Percentiles rank a stretch among this genome's conserved stretches.
These are phyloP conservation scores for Lepidurus apus DNA, from an alignment of 1,140 invertebrate genomes.

Conservation along the genomic window DNA sequence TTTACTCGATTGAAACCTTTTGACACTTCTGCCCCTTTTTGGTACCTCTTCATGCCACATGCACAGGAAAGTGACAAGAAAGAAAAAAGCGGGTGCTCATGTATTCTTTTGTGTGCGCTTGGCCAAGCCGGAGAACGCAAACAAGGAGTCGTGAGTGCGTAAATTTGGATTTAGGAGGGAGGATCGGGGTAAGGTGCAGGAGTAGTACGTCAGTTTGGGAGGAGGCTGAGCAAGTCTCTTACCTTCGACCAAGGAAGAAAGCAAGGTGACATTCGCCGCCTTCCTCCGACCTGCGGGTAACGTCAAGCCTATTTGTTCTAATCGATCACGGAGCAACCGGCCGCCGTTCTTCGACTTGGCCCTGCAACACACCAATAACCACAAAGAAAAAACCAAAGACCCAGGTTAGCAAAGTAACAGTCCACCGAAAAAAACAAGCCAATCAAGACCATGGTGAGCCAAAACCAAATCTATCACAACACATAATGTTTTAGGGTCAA, in stretches of 20 bases:
- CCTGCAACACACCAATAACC: slow-evolving; percentile 55
- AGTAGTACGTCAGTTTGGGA: neutral
- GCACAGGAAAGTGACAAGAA: neutral
- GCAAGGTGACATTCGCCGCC: slow-evolving; percentile 95
- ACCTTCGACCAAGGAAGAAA: slow-evolving; percentile 98
- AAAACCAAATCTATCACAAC: neutral
- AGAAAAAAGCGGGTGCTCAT: neutral
- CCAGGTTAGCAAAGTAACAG: slow-evolving; percentile 25
- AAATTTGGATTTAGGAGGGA: neutral
- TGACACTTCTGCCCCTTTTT: too few relatives aligned
- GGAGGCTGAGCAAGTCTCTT: slow-evolving; percentile 41
- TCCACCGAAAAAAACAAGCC: slow-evolving; percentile 30
- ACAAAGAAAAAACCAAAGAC: neutral
- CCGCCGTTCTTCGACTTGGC: slow-evolving; percentile 99
- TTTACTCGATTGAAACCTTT: too few relatives aligned
- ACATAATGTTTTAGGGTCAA: neutral
- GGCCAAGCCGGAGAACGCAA: slow-evolving; percentile 11
- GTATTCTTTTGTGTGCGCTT: neutral
- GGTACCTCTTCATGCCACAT: neutral
- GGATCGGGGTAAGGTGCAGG: too few relatives aligned
- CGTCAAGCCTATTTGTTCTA: slow-evolving; percentile 97
- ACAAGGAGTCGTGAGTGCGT: neutral
- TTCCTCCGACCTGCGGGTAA: slow-evolving; percentile 95
- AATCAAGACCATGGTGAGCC: neutral
- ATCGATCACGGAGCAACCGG: slow-evolving; percentile 86